phyloP scores from a whole-genome alignment of 2,113 vertebrate species.

The Capreolus pygargus region DNA sequence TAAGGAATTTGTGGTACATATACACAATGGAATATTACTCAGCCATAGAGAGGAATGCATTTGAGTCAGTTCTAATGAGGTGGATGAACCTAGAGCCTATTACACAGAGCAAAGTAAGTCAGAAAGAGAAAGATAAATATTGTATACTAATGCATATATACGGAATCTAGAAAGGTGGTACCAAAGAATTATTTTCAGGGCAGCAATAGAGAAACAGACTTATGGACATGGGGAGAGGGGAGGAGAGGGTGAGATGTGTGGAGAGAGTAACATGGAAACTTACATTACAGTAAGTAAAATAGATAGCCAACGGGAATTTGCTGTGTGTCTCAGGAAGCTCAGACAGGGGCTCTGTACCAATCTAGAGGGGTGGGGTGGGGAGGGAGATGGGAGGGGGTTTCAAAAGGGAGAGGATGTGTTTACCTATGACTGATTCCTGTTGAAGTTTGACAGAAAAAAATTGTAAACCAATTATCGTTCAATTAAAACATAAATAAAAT shows the following conservation, averaged over 20 bases:
- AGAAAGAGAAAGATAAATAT: background rate
- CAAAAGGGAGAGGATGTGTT: background rate
- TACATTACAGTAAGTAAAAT: background rate
- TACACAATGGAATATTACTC: background rate
- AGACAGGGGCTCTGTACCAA: background rate
- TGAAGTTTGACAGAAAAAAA: background rate
- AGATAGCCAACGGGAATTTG: background rate
- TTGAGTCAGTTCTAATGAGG: background rate
- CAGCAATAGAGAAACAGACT: background rate
- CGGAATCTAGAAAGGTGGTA: background rate
- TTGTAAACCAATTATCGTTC: background rate
- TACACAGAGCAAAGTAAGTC: background rate
- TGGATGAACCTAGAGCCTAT: background rate
- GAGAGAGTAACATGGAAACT: background rate
- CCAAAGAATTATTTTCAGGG: background rate
- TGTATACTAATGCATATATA: background rate
- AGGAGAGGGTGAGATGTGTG: background rate
- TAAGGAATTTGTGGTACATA: background rate
- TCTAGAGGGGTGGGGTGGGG: background rate
- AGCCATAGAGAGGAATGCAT: background rate
- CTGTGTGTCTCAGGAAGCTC: background rate
- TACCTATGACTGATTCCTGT: background rate
- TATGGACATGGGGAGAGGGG: background rate
- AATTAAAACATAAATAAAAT: background rate
- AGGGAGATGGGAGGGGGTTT: background rate